Conservation (phyloP, 2,797 vertebrate species). For the Echiichthys vipera region DNA sequence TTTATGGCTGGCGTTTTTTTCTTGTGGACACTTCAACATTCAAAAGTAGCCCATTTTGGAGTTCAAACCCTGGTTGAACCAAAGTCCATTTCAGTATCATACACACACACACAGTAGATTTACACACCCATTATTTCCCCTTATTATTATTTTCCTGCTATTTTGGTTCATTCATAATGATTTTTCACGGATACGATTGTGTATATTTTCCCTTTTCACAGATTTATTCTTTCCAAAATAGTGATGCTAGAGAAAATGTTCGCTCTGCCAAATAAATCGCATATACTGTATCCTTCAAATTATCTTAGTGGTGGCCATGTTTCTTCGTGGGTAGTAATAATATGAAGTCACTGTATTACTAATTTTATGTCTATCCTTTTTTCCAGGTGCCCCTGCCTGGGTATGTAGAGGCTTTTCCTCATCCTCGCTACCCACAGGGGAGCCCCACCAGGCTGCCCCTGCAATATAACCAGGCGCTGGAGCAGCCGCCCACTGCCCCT, state of each 20-base stretch:
- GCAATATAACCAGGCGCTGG: constrained; percentile 91
- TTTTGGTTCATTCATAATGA: constrained; percentile 41
- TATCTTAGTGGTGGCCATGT: constrained; percentile 16
- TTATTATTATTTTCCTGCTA: constrained; percentile 1
- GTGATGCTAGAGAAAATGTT: constrained; percentile 52
- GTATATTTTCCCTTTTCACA: constrained; percentile 41
- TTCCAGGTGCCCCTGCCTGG: constrained; percentile 94
- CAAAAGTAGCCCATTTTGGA: constrained; percentile 36
- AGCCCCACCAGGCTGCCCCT: constrained; percentile 90
- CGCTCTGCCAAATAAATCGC: constrained; percentile 47
- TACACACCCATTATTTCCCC: constrained; percentile 47
- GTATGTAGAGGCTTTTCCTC: constrained; percentile 96
- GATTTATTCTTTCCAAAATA: constrained; percentile 49
- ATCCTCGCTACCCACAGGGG: constrained; percentile 92
- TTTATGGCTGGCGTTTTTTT: constrained; percentile 73
- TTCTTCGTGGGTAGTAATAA: constrained; percentile 10
- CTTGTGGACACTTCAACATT: constrained; percentile 33
- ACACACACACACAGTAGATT: constrained; percentile 21
- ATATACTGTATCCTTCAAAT: constrained; percentile 25
- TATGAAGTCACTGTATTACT: constrained; percentile 13
- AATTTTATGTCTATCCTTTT: constrained; percentile 24
- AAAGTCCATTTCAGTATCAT: constrained; percentile 45
- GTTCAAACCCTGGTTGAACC: constrained; percentile 73
- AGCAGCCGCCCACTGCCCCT: constrained; percentile 82
- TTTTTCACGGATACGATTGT: constrained; percentile 45